These are phyloP conservation scores for Acrocephalus scirpaceus DNA, from an alignment of 2,797 vertebrate species.

Conservation along the genomic window DNA sequence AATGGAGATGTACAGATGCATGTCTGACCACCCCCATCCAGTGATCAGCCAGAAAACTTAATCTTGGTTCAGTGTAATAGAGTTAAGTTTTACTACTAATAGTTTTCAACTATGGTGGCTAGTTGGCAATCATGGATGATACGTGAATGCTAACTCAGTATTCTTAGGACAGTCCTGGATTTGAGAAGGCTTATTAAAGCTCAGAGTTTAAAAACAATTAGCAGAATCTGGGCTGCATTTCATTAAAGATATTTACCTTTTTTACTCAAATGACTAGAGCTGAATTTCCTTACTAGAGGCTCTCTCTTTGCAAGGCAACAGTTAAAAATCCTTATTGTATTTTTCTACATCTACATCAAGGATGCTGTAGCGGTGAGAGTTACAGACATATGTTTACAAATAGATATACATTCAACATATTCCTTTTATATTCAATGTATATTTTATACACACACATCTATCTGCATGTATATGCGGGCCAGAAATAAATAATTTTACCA, in stretches of 20 bases:
- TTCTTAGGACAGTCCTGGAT: neutral
- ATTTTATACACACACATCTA: neutral
- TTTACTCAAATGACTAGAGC: neutral
- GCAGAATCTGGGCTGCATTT: neutral
- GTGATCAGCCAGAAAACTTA: conserved; percentile 12
- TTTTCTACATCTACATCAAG: neutral
- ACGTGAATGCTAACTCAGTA: neutral
- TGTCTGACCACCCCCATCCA: neutral
- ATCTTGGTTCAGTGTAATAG: neutral
- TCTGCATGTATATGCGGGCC: neutral
- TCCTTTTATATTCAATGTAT: neutral
- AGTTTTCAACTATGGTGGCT: neutral
- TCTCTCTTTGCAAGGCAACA: neutral
- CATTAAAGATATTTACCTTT: neutral
- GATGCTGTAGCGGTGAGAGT: neutral
- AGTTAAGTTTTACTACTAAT: neutral
- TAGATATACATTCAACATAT: neutral
- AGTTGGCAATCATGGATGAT: neutral
- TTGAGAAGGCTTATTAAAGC: neutral
- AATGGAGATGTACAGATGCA: conserved; percentile 39
- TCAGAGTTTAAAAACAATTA: neutral
- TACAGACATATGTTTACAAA: neutral
- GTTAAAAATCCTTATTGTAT: neutral
- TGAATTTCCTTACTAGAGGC: neutral
- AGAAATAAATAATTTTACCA: neutral